Evolutionary conservation across 2,113 vertebrate species (phyloP).

Genomic region (Poecile atricapillus): DNA sequence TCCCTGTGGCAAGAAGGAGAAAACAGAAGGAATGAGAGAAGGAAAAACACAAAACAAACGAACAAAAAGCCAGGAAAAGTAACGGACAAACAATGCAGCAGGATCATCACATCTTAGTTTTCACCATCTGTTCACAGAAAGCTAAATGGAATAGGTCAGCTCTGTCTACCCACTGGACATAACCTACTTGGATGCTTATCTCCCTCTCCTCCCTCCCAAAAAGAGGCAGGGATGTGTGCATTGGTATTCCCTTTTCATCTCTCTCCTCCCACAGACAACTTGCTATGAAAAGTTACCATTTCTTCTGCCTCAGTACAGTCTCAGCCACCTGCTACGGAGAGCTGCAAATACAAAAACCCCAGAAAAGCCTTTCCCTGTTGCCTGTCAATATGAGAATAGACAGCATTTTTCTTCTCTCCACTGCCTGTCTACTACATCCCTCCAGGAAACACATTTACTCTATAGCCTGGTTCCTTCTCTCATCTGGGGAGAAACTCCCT

Average conservation of each 20-base stretch:
- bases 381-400: not conserved
- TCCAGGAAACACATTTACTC: not conserved
- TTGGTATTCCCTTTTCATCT: not conserved
- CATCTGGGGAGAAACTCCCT: not conserved
- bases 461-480: not conserved
- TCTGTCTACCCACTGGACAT: not conserved
- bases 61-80: constrained; percentile 66
- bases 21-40: constrained; percentile 49
- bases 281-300: not conserved
- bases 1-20: constrained; percentile 23
- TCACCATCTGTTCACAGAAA: constrained; percentile 38
- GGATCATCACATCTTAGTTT: constrained; percentile 24
- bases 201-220: not conserved
- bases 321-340: not conserved
- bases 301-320: not conserved
- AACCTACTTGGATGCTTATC: not conserved
- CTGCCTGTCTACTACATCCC: not conserved
- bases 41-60: constrained; percentile 25
- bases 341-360: not conserved
- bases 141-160: not conserved
- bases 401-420: not conserved
- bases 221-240: not conserved
- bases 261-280: not conserved
- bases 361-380: not conserved
- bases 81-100: constrained; percentile 50